Evolutionary conservation across 2,797 vertebrate genomes (phyloP).

Genomic region (Pantherophis vulpinus): DNA sequence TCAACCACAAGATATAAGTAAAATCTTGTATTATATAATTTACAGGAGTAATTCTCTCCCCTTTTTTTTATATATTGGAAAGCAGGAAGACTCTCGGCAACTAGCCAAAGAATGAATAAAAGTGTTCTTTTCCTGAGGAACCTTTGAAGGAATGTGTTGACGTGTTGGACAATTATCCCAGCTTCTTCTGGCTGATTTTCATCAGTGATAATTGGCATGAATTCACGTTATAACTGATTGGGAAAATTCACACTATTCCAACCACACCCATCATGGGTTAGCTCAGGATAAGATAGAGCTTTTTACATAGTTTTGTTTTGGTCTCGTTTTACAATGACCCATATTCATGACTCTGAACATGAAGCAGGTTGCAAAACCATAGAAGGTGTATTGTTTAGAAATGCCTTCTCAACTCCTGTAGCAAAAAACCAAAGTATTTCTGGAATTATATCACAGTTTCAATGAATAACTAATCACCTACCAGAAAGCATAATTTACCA

Average conservation of each 20-base stretch:
- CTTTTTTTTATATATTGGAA: background rate
- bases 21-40: background rate
- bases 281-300: background rate
- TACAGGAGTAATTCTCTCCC: background rate
- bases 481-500: background rate
- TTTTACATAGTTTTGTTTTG: background rate
- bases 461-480: background rate
- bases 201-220: background rate
- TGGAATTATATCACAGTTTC: background rate
- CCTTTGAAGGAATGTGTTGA: background rate
- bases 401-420: background rate
- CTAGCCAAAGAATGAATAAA: background rate
- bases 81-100: background rate
- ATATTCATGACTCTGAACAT: background rate
- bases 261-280: slow-evolving; percentile 16
- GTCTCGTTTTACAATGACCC: background rate
- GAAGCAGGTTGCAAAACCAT: background rate
- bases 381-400: background rate
- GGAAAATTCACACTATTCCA: slow-evolving; percentile 4
- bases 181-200: slow-evolving; percentile 7
- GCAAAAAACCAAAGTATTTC: background rate
- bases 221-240: slow-evolving; percentile 5
- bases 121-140: background rate
- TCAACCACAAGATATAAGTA: background rate
- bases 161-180: background rate